Evolutionary conservation across 1,140 invertebrate species (phyloP), one percentile per base, ranked within the genome.

Genomic region (Antheraea pernyi): DNA sequence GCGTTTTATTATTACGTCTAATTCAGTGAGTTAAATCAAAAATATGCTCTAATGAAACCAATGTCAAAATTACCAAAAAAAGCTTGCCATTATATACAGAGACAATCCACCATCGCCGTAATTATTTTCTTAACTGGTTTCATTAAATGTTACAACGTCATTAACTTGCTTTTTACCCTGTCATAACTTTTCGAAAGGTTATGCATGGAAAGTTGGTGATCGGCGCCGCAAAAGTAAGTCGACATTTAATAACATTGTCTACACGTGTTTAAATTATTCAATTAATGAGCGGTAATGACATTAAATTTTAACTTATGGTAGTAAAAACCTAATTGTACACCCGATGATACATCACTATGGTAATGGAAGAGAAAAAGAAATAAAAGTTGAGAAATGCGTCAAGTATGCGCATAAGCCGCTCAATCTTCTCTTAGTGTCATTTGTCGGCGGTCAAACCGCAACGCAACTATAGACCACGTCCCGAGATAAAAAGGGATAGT

Each of bases 131-230:
- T 61, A 72, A 72, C 65, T 53, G 68, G 64, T 68, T 67, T 67
- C 66, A 72, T 72, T 70, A 73, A 72, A 62, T 65, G 69, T 58
- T 59, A 69, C 59, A 68, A 69, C 68, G 68, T 73, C 71, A 73
- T 72, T 66, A 72, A 73, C 71, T 69, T 48, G 68, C 69, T 37
- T 53, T 53, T 13, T 62, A 37, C 65, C 36, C 58, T 73, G 71
- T 69, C 68, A 69, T 67, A 62, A 63, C 18, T 68, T 71, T 68
- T 48, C 30, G 39, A 87, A 89, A 89, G 86, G 86, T 87, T 84
- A 85, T 59, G 72, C 83, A 85, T 78, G 71, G 85, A 89, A 89
- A 89, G 85, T 61, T 30, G 46, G 11, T 53, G 46, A 16, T 16
- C 46, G 46, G 46, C 46, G 46, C 46, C 46, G 46, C 46, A 16